Conservation (phyloP, 2,888 invertebrate species). For the Stegana nigrithorax region DNA sequence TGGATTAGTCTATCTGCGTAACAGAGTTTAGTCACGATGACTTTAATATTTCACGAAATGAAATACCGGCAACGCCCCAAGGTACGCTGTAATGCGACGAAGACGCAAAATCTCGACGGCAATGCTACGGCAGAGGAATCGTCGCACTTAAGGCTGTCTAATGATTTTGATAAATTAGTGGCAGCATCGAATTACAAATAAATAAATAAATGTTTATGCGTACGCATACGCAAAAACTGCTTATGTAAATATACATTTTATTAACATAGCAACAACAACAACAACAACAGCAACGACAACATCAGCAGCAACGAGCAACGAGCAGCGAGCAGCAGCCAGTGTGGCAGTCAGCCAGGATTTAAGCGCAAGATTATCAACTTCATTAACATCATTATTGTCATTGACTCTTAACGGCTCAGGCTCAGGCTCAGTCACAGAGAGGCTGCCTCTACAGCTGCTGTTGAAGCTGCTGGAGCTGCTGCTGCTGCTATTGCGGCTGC, state of each 20-base stretch:
- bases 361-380: neutral
- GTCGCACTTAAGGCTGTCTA: no score
- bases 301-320: no score
- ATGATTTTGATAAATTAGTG: constrained; percentile 19
- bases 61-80: neutral
- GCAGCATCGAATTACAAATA: neutral
- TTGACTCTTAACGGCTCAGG: no score
- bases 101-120: no score
- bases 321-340: no score
- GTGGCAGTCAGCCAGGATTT: neutral
- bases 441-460: no score
- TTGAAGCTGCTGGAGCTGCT: neutral
- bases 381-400: neutral
- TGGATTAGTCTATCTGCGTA: no score
- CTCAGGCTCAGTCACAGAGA: no score
- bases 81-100: neutral
- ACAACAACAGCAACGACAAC: no score
- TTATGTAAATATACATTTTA: neutral
- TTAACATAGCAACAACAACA: no score
- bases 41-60: neutral
- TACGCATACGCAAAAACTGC: constrained; percentile 1
- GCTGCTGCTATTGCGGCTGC: neutral
- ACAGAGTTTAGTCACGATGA: neutral
- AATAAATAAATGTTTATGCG: constrained; percentile 20
- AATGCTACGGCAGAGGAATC: constrained; percentile 32